Conservation (phyloP, 2,888 invertebrate genomes). For the Chloromyia formosa region DNA sequence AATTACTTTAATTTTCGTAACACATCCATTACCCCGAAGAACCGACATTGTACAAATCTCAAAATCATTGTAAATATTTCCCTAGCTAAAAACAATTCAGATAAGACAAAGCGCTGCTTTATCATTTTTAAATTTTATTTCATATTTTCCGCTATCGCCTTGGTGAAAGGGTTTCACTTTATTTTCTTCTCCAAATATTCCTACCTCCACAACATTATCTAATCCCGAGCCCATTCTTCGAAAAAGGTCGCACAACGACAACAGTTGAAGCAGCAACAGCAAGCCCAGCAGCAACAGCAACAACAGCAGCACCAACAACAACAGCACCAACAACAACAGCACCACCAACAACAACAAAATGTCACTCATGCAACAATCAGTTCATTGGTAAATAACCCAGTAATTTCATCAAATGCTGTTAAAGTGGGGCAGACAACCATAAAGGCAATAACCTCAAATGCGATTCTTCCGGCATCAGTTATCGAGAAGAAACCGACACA, state of each 20-base stretch:
- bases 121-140: background rate
- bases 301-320: constrained; percentile 68
- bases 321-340: constrained; percentile 54
- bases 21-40: too few relatives aligned
- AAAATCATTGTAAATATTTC: background rate
- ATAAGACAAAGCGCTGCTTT: constrained; percentile 2
- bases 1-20: too few relatives aligned
- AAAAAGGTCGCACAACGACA: constrained; percentile 74
- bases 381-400: constrained; percentile 61
- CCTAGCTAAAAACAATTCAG: background rate
- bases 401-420: constrained; percentile 61
- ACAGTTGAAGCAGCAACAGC: constrained; percentile 65
- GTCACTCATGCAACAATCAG: constrained; percentile 60
- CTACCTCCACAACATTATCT: too few relatives aligned
- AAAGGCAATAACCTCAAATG: constrained; percentile 57
- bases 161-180: too few relatives aligned
- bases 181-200: too few relatives aligned
- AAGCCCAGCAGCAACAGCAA: constrained; percentile 54
- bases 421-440: constrained; percentile 63
- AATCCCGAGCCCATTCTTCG: too few relatives aligned
- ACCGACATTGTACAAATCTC: too few relatives aligned
- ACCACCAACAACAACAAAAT: constrained; percentile 54
- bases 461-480: constrained; percentile 52
- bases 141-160: too few relatives aligned
- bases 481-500: constrained; percentile 57